These are phyloP conservation scores for Cydia splendana DNA, from an alignment of 1,140 invertebrate species.

Conservation along the genomic window DNA sequence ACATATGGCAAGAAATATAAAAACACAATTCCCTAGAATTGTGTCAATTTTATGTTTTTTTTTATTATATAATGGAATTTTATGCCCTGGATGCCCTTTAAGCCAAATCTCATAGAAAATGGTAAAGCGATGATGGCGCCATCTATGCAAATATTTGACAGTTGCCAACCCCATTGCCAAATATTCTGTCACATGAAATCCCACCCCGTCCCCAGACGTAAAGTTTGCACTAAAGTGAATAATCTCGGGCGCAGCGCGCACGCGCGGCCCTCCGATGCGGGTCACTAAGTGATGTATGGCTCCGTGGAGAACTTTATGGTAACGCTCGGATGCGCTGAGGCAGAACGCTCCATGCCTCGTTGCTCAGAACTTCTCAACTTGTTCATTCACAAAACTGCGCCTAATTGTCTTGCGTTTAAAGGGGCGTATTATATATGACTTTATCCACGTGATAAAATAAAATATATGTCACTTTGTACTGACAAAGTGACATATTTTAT, in stretches of 20 bases:
- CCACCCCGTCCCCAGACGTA: background rate
- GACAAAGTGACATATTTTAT: too few species aligned
- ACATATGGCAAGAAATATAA: too few species aligned
- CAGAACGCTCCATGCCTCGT: constrained; percentile 3
- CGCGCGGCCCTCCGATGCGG: constrained; percentile 8
- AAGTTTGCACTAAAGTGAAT: constrained; percentile 26
- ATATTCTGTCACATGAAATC: background rate
- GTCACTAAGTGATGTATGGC: constrained; percentile 31
- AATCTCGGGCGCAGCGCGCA: background rate
- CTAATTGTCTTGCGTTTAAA: constrained; percentile 8
- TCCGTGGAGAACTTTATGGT: constrained; percentile 29
- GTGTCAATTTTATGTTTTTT: too few species aligned
- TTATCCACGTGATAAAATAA: too few species aligned
- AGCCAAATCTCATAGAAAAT: too few species aligned
- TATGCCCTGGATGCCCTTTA: too few species aligned
- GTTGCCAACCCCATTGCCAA: background rate
- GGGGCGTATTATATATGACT: background rate
- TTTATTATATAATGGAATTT: too few species aligned
- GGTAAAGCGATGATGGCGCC: too few species aligned
- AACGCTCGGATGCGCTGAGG: constrained; percentile 7
- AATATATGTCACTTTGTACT: too few species aligned
- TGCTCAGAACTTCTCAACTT: constrained; percentile 1
- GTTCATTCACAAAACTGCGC: constrained; percentile 19
- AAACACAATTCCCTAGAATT: too few species aligned
- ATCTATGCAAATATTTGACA: too few species aligned